Conservation (phyloP, 2,888 invertebrate species). For the Drosophila rellima region DNA sequence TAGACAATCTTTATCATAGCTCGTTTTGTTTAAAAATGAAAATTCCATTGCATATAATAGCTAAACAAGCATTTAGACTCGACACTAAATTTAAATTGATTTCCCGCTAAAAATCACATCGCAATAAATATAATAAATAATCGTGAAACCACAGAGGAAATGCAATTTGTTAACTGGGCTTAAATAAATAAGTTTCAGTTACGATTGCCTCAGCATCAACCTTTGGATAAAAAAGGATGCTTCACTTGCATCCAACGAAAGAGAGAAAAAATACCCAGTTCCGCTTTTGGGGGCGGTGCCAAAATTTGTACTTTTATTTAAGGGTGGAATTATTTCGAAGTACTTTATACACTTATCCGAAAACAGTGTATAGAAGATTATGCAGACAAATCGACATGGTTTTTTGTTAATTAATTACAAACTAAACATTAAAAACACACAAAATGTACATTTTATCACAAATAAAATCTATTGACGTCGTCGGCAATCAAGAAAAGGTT, state of each 20-base stretch:
- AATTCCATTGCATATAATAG: slow-evolving; percentile 79
- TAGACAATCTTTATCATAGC: slow-evolving; percentile 82
- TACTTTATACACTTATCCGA: slow-evolving; percentile 39
- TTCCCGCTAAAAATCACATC: slow-evolving; percentile 55
- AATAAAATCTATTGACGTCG: neutral
- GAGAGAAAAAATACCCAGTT: slow-evolving; percentile 62
- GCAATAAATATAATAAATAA: slow-evolving; percentile 46
- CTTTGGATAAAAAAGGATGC: slow-evolving; percentile 67
- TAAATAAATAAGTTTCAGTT: slow-evolving; percentile 77
- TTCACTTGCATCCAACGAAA: slow-evolving; percentile 55
- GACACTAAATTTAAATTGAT: slow-evolving; percentile 49
- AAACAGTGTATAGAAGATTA: slow-evolving; percentile 1
- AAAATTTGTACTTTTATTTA: slow-evolving; percentile 39
- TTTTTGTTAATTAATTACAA: neutral
- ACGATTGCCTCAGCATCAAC: slow-evolving; percentile 65
- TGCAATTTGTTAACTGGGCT: slow-evolving; percentile 68
- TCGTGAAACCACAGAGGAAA: slow-evolving; percentile 49
- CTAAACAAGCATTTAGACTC: slow-evolving; percentile 24
- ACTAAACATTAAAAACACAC: too few species aligned
- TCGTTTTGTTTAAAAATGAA: slow-evolving; percentile 82
- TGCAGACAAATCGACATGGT: neutral
- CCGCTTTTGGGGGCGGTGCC: slow-evolving; percentile 68
- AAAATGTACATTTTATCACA: neutral
- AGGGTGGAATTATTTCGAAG: slow-evolving; percentile 67
- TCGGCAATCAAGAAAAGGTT: neutral